Evolutionary conservation across 2,888 invertebrate genomes (phyloP), one percentile per base, ranked within the genome.

Genomic region (Ommatoiulus sabulosus): DNA sequence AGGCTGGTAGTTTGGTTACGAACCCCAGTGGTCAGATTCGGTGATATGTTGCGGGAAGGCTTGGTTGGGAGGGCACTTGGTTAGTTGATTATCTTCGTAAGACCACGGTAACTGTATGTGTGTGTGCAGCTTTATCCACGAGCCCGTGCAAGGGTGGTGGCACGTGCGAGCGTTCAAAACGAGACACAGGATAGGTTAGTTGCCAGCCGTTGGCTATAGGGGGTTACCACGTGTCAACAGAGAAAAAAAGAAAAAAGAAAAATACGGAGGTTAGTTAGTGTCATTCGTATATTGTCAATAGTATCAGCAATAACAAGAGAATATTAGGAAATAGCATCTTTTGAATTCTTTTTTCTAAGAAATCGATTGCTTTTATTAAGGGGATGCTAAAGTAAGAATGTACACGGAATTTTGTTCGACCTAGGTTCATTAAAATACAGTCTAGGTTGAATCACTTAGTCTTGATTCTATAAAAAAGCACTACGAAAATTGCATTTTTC

Each of bases 151-250:
- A 86, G 89, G 80, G 88, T 80, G 89, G 24, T 44, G 87, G 87
- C 63, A 72, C 87, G 72, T 80, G 89, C 88, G 89, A 44, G 52
- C 87, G 46, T 72, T 87, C 87, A 87, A 44, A 88, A 89, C 88
- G 89, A 88, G 88, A 89, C 89, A 89, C 89, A 88, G 89, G 89
- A 87, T 89, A 87, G 89, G 89, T 89, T 89, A 89, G 89, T 89
- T 89, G 89, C 48, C 89, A 89, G 89, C 89, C 88, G 89, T 46
- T 89, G 88, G 89, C 89, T 89, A 86, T 43, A 87, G 35, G 87
- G 44, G 63, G 87, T 87, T 87, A 87, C 87, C 63, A 43, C 72
- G 80, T 63, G 87, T 89, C 57, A 89, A 87, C 85, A 85, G 85
- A 85, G 87, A 89, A 88, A 88, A 88, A 89, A 84, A 89, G 84